These are phyloP conservation scores for Holcopasites calliopsidis DNA, from an alignment of 1,140 invertebrate genomes.

Conservation along the genomic window DNA sequence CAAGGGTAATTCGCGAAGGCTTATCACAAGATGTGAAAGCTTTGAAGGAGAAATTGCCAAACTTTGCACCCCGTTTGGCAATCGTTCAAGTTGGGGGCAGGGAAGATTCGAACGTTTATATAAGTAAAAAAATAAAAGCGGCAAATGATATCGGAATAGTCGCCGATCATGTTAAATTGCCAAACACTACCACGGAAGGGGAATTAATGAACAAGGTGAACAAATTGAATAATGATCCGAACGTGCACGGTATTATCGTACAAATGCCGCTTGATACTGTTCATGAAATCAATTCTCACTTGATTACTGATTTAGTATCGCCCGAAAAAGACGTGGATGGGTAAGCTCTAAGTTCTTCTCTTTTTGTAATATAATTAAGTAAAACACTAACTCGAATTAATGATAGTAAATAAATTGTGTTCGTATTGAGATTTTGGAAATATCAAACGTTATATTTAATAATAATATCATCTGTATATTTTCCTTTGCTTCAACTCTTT, in stretches of 20 bases:
- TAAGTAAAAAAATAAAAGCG: slow-evolving; percentile 96
- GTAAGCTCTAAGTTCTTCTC: slow-evolving; percentile 78
- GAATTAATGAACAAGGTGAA: slow-evolving; percentile 88
- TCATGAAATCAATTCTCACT: slow-evolving; percentile 90
- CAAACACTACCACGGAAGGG: slow-evolving; percentile 89
- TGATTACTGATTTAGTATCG: slow-evolving; percentile 92
- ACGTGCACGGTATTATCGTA: slow-evolving; percentile 97
- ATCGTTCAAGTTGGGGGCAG: slow-evolving; percentile 95
- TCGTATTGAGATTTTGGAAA: not conserved
- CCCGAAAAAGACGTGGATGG: slow-evolving; percentile 97
- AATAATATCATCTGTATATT: not conserved
- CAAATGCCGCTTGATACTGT: slow-evolving; percentile 96
- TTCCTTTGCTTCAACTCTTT: too few species aligned
- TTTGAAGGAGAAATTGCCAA: slow-evolving; percentile 82
- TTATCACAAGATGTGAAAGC: slow-evolving; percentile 84
- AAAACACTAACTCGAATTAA: not conserved
- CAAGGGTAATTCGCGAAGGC: slow-evolving; percentile 87
- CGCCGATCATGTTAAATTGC: slow-evolving; percentile 90
- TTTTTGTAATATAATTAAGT: not conserved
- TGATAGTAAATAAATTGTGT: too few species aligned
- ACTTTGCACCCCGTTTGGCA: slow-evolving; percentile 88
- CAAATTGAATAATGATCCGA: slow-evolving; percentile 90
- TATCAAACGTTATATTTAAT: not conserved
- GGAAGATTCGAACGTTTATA: slow-evolving; percentile 99
- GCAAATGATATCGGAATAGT: slow-evolving; percentile 94